Evolutionary conservation across 1,140 invertebrate species (phyloP), one percentile per base, ranked within the genome.

Genomic region (Parasteatoda tepidariorum): DNA sequence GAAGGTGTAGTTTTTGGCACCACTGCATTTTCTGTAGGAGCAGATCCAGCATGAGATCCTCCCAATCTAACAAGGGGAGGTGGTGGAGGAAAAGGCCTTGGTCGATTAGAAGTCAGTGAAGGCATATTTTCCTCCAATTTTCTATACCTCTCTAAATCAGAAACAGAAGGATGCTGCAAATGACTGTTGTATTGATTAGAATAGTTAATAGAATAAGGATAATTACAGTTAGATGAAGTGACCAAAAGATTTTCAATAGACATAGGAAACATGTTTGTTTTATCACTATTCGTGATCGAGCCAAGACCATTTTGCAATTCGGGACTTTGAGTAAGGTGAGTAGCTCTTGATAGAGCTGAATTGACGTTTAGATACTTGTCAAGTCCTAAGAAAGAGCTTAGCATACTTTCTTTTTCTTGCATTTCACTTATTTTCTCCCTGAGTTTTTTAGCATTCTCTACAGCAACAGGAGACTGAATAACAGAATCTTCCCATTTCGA

Each of bases 51-150:
- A 41, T 55, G 64, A 3, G 68, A 30, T 24, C 28, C 54, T 18
- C 64, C 83, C 22, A 84, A 41, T 31, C 75, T 62, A 6, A 84
- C 84, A 22, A 84, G 61, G 41, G 84, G 84, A 30, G 84, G 84
- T 34, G 84, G 84, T 30, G 84, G 84, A 18, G 75, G 75, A 61
- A 79, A 84, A 38, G 78, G 7, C 33, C 54, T 75, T 18, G 66
- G 28, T 24, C 57, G 71, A 4, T 59, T 64, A 7, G 75, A 61
- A 22, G 79, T 11, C 24, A 73, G 11, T 24, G 79, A 64, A 9
- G 79, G 34, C 11, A 74, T 54, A 55, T 41, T 74, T 24, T 54
- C 68, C 3, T 83, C 70, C 9, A 55, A 54, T 41, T 83, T 74
- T 28, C 78, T 24, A 30, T 66, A 81, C 18, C 66, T 64, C n/a